Percentiles rank a stretch among this genome's conserved stretches.
These are phyloP conservation scores for Struthidea cinerea DNA, from an alignment of 2,113 vertebrate genomes.

Conservation along the genomic window DNA sequence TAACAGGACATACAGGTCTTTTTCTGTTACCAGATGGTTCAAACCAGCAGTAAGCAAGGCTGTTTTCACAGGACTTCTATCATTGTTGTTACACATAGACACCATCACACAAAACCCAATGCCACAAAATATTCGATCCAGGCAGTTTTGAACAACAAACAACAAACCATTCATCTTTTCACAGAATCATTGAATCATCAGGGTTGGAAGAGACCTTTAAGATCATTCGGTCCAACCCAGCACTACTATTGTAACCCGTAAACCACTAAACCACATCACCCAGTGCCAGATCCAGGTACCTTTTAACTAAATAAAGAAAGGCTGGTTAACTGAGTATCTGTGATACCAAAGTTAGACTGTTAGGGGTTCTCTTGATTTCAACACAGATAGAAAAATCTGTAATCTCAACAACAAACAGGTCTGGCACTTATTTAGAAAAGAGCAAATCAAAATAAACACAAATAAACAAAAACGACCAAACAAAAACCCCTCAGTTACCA, in stretches of 20 bases:
- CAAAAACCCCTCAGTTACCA: not conserved
- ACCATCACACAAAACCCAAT: not conserved
- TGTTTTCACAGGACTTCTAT: not conserved
- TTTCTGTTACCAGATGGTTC: not conserved
- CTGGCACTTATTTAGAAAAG: not conserved
- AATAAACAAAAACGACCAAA: not conserved
- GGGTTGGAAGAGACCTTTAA: not conserved
- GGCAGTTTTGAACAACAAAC: not conserved
- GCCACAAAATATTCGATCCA: not conserved
- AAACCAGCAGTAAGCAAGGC: not conserved
- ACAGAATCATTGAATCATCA: not conserved
- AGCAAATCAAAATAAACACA: not conserved
- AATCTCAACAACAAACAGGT: not conserved
- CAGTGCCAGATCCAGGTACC: not conserved
- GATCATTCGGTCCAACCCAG: not conserved
- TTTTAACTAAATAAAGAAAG: not conserved
- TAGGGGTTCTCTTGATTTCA: not conserved
- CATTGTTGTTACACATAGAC: not conserved
- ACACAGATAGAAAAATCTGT: not conserved
- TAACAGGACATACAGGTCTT: not conserved
- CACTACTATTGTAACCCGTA: not conserved
- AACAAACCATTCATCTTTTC: not conserved
- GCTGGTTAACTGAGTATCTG: not conserved
- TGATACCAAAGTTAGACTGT: not conserved
- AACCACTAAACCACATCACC: not conserved